Percentiles rank a stretch among this genome's conserved stretches.
phyloP scores from a whole-genome alignment of 2,888 invertebrate genomes.

The Cosmorhoe ocellata region DNA sequence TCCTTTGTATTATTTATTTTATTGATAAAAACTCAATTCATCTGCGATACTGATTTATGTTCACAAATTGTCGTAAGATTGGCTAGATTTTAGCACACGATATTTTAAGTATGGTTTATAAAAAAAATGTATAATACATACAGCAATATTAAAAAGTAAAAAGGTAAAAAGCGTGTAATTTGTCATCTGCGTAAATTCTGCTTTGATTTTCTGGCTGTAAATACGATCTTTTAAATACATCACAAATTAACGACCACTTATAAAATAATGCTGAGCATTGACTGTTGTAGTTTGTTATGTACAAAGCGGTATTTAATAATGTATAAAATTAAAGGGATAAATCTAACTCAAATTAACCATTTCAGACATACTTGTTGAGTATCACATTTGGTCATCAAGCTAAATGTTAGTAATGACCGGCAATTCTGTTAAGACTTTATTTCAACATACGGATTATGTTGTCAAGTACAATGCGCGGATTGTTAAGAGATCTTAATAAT shows the following conservation, averaged over 20 bases:
- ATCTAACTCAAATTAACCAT: neutral
- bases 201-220: constrained; percentile 4
- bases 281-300: constrained; percentile 12
- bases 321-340: constrained; percentile 3
- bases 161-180: neutral
- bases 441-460: constrained; percentile 35
- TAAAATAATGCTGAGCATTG: constrained; percentile 30
- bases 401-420: constrained; percentile 4
- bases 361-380: constrained; percentile 1
- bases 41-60: constrained; percentile 10
- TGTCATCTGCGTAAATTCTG: constrained; percentile 1
- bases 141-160: neutral
- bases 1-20: constrained; percentile 20
- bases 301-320: neutral
- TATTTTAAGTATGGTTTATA: constrained; percentile 26
- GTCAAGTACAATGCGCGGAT: constrained; percentile 73
- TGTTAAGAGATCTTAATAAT: constrained; percentile 59
- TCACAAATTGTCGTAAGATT: constrained; percentile 8
- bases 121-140: constrained; percentile 1
- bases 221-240: constrained; percentile 32
- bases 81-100: constrained; percentile 27
- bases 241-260: constrained; percentile 35
- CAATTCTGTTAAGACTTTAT: constrained; percentile 22
- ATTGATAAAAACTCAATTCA: constrained; percentile 4
- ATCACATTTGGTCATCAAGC: neutral